phyloP scores from a whole-genome alignment of 2,797 vertebrate species.

The Gastrophryne carolinensis region DNA sequence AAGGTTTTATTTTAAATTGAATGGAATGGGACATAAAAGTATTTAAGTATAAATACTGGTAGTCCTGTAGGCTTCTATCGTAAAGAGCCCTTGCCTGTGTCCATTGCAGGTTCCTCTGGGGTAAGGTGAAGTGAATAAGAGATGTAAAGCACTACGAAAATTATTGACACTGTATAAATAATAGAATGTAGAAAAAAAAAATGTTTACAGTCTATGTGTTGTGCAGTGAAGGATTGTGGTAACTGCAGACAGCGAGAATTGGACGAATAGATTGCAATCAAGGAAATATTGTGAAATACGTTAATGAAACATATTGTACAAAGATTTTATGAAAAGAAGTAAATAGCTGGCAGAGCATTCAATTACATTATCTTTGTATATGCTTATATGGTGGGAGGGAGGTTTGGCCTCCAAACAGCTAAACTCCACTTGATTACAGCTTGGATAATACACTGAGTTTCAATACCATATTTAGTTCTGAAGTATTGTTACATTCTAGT shows the following conservation, averaged over 20 bases:
- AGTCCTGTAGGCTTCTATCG: too few species aligned
- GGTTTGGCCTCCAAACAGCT: conserved; percentile 19
- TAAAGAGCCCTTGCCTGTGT: too few species aligned
- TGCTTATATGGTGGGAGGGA: not conserved
- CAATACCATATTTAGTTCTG: not conserved
- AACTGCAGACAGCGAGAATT: not conserved
- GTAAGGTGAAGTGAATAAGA: too few species aligned
- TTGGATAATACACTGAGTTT: not conserved
- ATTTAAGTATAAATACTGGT: too few species aligned
- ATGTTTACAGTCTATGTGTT: too few species aligned
- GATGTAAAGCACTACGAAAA: too few species aligned
- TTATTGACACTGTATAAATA: too few species aligned
- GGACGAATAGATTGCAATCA: conserved; percentile 4
- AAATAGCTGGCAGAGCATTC: not conserved
- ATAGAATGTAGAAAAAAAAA: too few species aligned
- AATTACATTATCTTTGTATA: conserved; percentile 2
- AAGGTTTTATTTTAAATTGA: too few species aligned
- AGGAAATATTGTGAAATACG: not conserved
- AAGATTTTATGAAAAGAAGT: not conserved
- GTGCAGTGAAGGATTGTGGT: too few species aligned
- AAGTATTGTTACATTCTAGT: conserved; percentile 7
- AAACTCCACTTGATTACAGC: not conserved
- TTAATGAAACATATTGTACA: not conserved
- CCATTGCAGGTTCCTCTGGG: too few species aligned
- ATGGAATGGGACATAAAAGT: too few species aligned